These are phyloP conservation scores for Cnemophilus loriae DNA, from an alignment of 2,113 vertebrate genomes.

Conservation along the genomic window DNA sequence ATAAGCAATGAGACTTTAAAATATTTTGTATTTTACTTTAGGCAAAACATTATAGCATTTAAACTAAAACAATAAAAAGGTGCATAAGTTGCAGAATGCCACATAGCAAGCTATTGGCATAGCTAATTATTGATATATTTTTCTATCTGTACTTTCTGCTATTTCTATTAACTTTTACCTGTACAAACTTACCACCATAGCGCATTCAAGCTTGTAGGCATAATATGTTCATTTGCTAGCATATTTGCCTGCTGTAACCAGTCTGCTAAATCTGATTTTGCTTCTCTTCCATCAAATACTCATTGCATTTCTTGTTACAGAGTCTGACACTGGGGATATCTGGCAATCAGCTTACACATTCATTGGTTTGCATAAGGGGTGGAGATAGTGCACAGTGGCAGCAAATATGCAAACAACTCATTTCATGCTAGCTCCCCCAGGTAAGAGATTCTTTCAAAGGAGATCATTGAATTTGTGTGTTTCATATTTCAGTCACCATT, in stretches of 20 bases:
- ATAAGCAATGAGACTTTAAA: not conserved
- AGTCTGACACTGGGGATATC: not conserved
- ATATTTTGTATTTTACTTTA: not conserved
- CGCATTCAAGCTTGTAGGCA: not conserved
- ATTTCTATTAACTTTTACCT: not conserved
- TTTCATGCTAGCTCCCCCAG: conserved; percentile 6
- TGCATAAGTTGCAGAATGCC: not conserved
- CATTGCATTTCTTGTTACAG: conserved; percentile 10
- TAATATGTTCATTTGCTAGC: not conserved
- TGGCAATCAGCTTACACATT: conserved; percentile 2
- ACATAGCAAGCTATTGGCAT: not conserved
- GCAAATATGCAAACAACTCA: conserved; percentile 9
- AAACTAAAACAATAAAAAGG: not conserved
- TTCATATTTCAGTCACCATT: conserved; percentile 64
- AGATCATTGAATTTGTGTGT: conserved; percentile 50
- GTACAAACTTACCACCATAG: not conserved
- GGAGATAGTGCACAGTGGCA: not conserved
- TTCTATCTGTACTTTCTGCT: not conserved
- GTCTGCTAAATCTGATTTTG: conserved; percentile 30
- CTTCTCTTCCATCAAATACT: conserved; percentile 33
- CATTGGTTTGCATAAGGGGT: conserved; percentile 18
- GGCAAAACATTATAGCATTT: not conserved
- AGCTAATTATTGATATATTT: not conserved
- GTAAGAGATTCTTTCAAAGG: conserved; percentile 45
- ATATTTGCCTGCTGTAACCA: not conserved